A percentile compares a stretch with the other conserved stretches of the same genome.
phyloP scores from a whole-genome alignment of 2,113 vertebrate genomes.

The Nesoenas mayeri region DNA sequence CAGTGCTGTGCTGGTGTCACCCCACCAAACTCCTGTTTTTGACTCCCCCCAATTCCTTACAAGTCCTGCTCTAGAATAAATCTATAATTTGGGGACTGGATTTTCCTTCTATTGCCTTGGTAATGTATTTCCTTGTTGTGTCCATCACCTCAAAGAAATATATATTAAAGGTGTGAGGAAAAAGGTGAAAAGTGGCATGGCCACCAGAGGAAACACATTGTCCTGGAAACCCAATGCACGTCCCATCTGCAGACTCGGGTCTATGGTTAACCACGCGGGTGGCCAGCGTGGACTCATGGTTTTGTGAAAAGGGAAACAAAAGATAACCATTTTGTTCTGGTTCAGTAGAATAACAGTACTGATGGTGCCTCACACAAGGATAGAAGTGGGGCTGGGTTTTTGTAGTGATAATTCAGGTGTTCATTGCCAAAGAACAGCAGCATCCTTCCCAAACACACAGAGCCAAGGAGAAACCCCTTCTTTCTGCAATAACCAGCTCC shows the following conservation, averaged over 20 bases:
- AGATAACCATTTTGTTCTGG: not conserved
- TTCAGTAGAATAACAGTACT: not conserved
- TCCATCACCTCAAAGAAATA: not conserved
- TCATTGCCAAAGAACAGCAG: not conserved
- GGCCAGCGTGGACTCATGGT: fast-evolving
- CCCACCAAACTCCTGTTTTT: not conserved
- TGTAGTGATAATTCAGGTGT: not conserved
- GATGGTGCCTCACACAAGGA: not conserved
- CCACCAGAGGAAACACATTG: not conserved
- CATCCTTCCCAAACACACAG: not conserved
- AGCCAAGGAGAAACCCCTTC: not conserved
- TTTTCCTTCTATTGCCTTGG: not conserved
- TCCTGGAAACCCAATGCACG: not conserved
- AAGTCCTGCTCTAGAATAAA: not conserved
- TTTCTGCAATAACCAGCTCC: not conserved
- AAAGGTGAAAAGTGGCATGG: not conserved
- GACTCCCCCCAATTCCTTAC: not conserved
- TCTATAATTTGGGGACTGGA: not conserved
- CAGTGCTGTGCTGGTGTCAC: not conserved
- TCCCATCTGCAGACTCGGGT: not conserved
- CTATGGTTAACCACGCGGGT: not conserved
- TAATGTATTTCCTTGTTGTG: not conserved
- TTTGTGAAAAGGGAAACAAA: not conserved
- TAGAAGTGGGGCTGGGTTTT: not conserved
- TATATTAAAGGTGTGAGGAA: not conserved